phyloP scores from a whole-genome alignment of 2,113 vertebrate species.

The Pituophis catenifer region DNA sequence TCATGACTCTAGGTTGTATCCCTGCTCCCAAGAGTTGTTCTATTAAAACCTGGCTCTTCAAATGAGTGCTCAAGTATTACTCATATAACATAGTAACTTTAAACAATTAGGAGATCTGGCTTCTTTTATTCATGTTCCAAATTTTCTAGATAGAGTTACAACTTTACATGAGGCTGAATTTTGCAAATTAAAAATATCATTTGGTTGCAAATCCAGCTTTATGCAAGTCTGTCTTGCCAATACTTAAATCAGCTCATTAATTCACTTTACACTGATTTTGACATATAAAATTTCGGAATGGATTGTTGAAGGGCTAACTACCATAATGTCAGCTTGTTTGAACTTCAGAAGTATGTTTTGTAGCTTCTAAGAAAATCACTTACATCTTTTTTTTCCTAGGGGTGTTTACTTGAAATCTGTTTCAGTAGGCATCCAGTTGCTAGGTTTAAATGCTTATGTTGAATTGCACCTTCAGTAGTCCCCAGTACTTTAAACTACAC shows the following conservation, averaged over 20 bases:
- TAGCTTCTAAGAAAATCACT: background rate
- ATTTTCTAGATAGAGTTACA: background rate
- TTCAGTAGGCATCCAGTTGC: background rate
- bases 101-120: background rate
- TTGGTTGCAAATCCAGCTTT: background rate
- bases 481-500: no score
- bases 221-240: background rate
- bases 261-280: background rate
- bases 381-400: background rate
- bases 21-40: background rate
- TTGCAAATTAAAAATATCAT: background rate
- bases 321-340: background rate
- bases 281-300: background rate
- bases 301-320: background rate
- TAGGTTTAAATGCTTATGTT: background rate
- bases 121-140: background rate
- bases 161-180: background rate
- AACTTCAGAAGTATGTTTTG: background rate
- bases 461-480: background rate
- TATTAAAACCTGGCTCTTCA: background rate
- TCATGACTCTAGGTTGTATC: background rate
- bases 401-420: background rate
- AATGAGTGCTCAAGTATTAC: background rate
- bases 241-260: background rate
- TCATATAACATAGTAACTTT: background rate